Percentiles rank a stretch among this genome's conserved stretches.
Evolutionary conservation across 1,140 invertebrate genomes (phyloP).

Genomic region (Drosophila nigromelanica): DNA sequence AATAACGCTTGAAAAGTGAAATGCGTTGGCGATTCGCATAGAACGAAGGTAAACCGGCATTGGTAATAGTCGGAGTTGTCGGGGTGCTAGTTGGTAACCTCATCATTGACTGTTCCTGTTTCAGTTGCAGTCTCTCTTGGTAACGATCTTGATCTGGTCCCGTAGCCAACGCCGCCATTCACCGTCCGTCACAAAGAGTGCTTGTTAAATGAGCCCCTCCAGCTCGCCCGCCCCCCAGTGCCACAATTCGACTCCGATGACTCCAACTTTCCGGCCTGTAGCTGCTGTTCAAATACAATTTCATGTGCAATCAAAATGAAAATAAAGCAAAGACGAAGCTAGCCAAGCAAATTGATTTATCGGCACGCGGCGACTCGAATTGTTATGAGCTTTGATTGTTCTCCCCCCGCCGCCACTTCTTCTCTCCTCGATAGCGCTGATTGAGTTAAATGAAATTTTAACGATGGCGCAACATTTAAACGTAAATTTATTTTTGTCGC

Average conservation of each 20-base stretch:
- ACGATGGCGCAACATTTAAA: conserved; percentile 71
- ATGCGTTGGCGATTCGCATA: conserved; percentile 32
- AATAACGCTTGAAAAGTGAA: conserved; percentile 33
- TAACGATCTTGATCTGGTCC: conserved; percentile 27
- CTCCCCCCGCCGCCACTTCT: neutral
- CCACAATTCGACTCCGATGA: neutral
- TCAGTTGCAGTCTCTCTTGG: neutral
- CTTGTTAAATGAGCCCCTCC: conserved; percentile 26
- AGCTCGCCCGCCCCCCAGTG: neutral
- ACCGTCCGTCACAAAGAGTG: conserved; percentile 19
- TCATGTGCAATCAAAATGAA: conserved; percentile 61
- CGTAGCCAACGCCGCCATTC: conserved; percentile 18
- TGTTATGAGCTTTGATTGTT: conserved; percentile 56
- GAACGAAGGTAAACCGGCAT: conserved; percentile 17
- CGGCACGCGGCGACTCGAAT: conserved; percentile 72
- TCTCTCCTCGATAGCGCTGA: conserved; percentile 50
- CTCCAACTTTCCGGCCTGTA: conserved; percentile 27
- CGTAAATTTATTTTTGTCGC: conserved; percentile 68
- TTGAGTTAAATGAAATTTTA: conserved; percentile 73
- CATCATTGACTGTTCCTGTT: conserved; percentile 13
- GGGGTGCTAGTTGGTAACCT: neutral
- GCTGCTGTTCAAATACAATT: conserved; percentile 54
- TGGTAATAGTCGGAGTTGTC: neutral
- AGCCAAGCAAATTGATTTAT: conserved; percentile 72
- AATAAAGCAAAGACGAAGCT: conserved; percentile 40